Evolutionary conservation across 2,797 vertebrate genomes (phyloP).

Genomic region (Neoniphon sammara): DNA sequence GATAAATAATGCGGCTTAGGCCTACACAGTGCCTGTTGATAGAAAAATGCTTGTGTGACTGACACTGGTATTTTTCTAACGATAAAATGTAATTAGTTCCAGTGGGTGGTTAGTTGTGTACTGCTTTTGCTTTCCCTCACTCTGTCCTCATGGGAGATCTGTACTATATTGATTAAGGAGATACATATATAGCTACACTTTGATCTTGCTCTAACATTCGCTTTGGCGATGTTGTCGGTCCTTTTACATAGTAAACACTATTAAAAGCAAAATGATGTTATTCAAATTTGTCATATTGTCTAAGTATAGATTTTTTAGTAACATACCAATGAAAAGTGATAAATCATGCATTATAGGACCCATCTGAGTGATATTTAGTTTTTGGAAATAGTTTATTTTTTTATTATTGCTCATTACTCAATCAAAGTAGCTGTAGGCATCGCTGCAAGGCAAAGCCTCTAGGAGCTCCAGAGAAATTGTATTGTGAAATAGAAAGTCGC

Average conservation of each 20-base stretch:
- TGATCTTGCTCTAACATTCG: conserved; percentile 27
- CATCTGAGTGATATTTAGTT: conserved; percentile 27
- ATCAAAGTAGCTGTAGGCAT: conserved; percentile 35
- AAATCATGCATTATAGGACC: neutral
- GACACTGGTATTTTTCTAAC: conserved; percentile 50
- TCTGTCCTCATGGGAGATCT: conserved; percentile 44
- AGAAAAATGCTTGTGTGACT: conserved; percentile 57
- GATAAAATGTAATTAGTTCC: conserved; percentile 70
- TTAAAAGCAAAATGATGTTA: conserved; percentile 1
- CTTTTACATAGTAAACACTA: neutral
- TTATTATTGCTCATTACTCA: conserved; percentile 48
- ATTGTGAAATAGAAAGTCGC: conserved; percentile 17
- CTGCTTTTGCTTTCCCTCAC: conserved; percentile 38
- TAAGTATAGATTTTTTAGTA: neutral
- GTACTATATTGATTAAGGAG: conserved; percentile 57
- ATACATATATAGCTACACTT: conserved; percentile 24
- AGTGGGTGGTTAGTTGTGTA: conserved; percentile 63
- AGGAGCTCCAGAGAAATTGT: conserved; percentile 29
- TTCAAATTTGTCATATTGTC: conserved; percentile 10
- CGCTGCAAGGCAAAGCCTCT: conserved; percentile 44
- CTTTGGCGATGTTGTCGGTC: conserved; percentile 8
- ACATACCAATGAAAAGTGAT: neutral
- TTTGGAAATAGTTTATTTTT: conserved; percentile 29
- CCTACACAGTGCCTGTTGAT: conserved; percentile 48
- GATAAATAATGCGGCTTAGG: conserved; percentile 49